These are phyloP conservation scores for Trilocha varians DNA, from an alignment of 2,888 invertebrate species.

Conservation along the genomic window DNA sequence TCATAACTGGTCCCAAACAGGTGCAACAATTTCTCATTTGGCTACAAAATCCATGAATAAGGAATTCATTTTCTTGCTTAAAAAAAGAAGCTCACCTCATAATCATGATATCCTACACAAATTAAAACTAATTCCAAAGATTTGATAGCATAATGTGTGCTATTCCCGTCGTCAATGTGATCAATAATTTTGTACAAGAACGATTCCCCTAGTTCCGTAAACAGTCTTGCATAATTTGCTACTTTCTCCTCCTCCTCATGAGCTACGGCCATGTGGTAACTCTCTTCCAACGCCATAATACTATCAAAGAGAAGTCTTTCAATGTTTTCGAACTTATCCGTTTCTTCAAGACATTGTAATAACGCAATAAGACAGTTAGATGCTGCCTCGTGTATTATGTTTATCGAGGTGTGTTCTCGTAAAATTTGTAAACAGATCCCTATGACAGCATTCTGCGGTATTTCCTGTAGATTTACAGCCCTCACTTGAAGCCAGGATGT, in stretches of 20 bases:
- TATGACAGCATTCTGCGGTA: constrained; percentile 82
- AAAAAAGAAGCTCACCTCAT: constrained; percentile 78
- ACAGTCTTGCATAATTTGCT: constrained; percentile 93
- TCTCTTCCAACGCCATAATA: constrained; percentile 84
- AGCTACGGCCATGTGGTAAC: constrained; percentile 92
- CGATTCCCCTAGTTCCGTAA: constrained; percentile 94
- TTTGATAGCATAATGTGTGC: constrained; percentile 85
- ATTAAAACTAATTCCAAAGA: constrained; percentile 90
- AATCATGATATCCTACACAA: constrained; percentile 97
- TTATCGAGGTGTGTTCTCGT: constrained; percentile 72
- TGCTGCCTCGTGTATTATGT: constrained; percentile 88
- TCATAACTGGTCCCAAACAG: too few relatives aligned
- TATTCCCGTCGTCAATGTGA: constrained; percentile 70
- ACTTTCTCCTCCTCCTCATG: constrained; percentile 96
- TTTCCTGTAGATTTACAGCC: constrained; percentile 82
- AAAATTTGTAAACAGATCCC: constrained; percentile 82
- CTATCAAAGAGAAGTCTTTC: constrained; percentile 88
- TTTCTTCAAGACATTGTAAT: constrained; percentile 86
- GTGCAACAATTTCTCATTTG: too few relatives aligned
- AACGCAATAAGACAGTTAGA: constrained; percentile 92
- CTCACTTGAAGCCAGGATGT: constrained; percentile 93
- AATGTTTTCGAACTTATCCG: constrained; percentile 80
- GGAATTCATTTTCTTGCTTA: neutral
- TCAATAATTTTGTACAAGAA: constrained; percentile 88
- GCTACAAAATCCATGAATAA: neutral